Percentiles rank a stretch among this genome's conserved stretches.
Evolutionary conservation across 2,113 vertebrate genomes (phyloP).

Genomic region (Clinocottus analis): DNA sequence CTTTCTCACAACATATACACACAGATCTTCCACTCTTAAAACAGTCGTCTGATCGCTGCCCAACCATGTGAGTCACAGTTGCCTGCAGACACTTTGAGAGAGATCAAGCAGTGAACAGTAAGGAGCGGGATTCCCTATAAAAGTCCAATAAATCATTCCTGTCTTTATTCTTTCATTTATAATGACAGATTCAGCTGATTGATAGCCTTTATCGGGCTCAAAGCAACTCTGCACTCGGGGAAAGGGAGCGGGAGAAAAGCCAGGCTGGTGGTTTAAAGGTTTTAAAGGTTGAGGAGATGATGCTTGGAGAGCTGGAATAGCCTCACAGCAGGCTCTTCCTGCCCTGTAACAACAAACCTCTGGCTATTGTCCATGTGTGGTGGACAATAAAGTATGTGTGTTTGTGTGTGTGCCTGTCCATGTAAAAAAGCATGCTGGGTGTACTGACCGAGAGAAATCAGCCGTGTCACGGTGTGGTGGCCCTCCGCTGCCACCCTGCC

Average conservation of each 20-base stretch:
- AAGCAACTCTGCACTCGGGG: not conserved
- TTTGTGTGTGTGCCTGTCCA: conserved; percentile 4
- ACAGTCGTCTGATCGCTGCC: conserved; percentile 28
- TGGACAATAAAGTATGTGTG: conserved; percentile 41
- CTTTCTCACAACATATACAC: not conserved
- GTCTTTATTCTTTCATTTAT: conserved; percentile 30
- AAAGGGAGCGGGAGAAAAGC: not conserved
- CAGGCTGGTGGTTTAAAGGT: conserved; percentile 4
- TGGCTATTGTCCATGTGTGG: conserved; percentile 61
- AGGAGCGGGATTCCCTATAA: conserved; percentile 53
- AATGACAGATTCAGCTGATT: conserved; percentile 33
- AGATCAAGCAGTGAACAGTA: conserved; percentile 55
- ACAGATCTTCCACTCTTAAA: conserved; percentile 21
- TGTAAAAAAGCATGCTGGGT: conserved; percentile 47
- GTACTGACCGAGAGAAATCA: conserved; percentile 64
- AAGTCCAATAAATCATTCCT: conserved; percentile 45
- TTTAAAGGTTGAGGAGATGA: conserved; percentile 27
- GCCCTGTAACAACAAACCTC: conserved; percentile 62
- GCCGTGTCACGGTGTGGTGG: conserved; percentile 39
- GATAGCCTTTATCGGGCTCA: conserved; percentile 20
- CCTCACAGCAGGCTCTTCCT: conserved; percentile 66
- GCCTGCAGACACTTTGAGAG: conserved; percentile 56
- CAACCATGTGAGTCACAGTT: conserved; percentile 43
- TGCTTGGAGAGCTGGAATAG: conserved; percentile 27
- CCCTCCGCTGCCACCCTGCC: conserved; percentile 56